Percentiles rank a stretch among this genome's conserved stretches.
phyloP scores from a whole-genome alignment of 2,888 invertebrate species.

The Polyploca ridens region DNA sequence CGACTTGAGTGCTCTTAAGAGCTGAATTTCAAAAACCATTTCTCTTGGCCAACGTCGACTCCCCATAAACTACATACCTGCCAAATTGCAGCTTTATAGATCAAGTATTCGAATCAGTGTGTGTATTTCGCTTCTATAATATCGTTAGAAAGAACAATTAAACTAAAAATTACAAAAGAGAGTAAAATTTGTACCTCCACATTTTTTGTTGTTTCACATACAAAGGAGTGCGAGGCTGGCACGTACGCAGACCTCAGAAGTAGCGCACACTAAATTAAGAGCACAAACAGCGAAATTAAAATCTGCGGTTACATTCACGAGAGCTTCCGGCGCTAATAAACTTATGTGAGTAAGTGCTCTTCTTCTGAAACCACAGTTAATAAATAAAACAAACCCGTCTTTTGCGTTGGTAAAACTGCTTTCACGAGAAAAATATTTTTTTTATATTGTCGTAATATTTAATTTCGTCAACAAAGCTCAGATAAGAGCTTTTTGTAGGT shows the following conservation, averaged over 20 bases:
- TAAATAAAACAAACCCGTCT: slow-evolving; percentile 16
- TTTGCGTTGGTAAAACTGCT: slow-evolving; percentile 6
- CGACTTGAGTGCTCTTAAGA: too few species aligned
- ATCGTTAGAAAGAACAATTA: too few species aligned
- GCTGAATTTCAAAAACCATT: too few species aligned
- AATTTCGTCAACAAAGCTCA: slow-evolving; percentile 18
- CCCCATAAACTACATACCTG: too few species aligned
- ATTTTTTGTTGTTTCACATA: slow-evolving; percentile 4
- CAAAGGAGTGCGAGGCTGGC: slow-evolving; percentile 26
- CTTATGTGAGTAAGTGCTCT: slow-evolving; percentile 51
- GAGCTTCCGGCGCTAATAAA: slow-evolving; percentile 59
- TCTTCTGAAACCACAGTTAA: slow-evolving; percentile 23
- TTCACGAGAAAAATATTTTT: slow-evolving; percentile 1
- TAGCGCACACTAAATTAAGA: slow-evolving; percentile 60
- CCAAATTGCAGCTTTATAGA: too few species aligned
- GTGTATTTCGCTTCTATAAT: too few species aligned
- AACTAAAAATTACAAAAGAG: slow-evolving; percentile 18
- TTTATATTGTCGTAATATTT: slow-evolving; percentile 10
- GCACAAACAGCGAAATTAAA: slow-evolving; percentile 67
- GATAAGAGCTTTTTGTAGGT: slow-evolving; percentile 14
- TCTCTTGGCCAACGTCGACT: too few species aligned
- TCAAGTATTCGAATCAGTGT: too few species aligned
- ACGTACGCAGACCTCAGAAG: slow-evolving; percentile 34
- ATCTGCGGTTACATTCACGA: slow-evolving; percentile 63
- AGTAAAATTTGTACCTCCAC: slow-evolving; percentile 13